Conservation (phyloP, 1,140 invertebrate species). For the Tigriopus japonicus region DNA sequence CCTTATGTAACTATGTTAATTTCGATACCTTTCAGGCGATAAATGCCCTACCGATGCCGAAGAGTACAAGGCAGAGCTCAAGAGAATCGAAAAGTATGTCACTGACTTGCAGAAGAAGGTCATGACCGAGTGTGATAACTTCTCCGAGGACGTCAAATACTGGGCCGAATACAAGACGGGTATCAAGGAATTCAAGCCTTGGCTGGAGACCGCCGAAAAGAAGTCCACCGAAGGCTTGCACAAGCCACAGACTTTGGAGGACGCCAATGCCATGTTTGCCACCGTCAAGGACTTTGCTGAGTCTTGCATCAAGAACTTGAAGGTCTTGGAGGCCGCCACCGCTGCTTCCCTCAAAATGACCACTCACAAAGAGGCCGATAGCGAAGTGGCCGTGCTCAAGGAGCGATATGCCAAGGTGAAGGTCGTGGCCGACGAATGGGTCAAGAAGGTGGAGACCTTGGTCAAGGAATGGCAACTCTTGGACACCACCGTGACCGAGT, state of each 20-base stretch:
- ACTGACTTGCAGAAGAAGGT: slow-evolving; percentile 6
- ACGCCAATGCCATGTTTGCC: slow-evolving; percentile 17
- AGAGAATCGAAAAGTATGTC: slow-evolving; percentile 11
- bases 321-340: slow-evolving; percentile 4
- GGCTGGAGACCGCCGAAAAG: slow-evolving; percentile 19
- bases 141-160: slow-evolving; percentile 20
- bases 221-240: slow-evolving; percentile 16
- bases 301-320: slow-evolving; percentile 4
- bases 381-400: slow-evolving; percentile 4
- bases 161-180: slow-evolving; percentile 20
- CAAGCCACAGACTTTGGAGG: slow-evolving; percentile 19
- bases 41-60: slow-evolving; percentile 11
- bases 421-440: slow-evolving; percentile 12
- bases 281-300: slow-evolving; percentile 13
- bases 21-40: slow-evolving; percentile 2
- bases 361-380: slow-evolving; percentile 12
- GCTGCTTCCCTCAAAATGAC: slow-evolving; percentile 11
- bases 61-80: slow-evolving; percentile 14
- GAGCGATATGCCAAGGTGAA: slow-evolving; percentile 12
- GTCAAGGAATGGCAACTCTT: slow-evolving; percentile 14
- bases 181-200: slow-evolving; percentile 20
- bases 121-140: slow-evolving; percentile 12
- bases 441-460: slow-evolving; percentile 14
- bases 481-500: slow-evolving; percentile 11
- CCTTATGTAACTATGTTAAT: too few species aligned